Evolutionary conservation across 2,797 vertebrate genomes (phyloP).

Genomic region (Enteromius anoplus): DNA sequence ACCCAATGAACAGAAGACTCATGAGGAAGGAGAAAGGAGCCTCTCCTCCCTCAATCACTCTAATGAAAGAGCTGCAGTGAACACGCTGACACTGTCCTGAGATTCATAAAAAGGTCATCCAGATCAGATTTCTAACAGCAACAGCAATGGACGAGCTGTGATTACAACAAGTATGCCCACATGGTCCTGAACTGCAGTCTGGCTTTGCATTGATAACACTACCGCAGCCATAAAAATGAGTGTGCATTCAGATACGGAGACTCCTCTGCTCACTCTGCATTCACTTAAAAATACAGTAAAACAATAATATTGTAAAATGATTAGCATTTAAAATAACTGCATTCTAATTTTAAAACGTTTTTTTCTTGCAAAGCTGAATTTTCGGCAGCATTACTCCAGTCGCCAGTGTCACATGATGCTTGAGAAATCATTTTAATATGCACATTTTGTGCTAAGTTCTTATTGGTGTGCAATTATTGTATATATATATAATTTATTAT

Average conservation of each 20-base stretch:
- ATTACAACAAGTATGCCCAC: slow-evolving; percentile 7
- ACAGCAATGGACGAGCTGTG: slow-evolving; percentile 15
- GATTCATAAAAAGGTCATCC: slow-evolving; percentile 9
- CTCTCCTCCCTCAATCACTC: slow-evolving; percentile 11
- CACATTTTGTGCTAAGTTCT: neutral
- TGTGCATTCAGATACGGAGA: neutral
- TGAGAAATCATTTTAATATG: neutral
- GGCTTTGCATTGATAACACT: slow-evolving; percentile 5
- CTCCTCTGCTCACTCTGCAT: neutral
- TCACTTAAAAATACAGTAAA: neutral
- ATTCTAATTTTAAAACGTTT: neutral
- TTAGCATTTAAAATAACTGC: neutral
- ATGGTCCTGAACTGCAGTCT: neutral
- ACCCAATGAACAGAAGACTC: slow-evolving; percentile 5
- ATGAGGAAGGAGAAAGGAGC: neutral
- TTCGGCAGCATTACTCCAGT: neutral
- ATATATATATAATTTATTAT: too few species aligned
- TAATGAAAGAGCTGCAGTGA: neutral
- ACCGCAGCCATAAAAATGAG: neutral
- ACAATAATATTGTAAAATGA: neutral
- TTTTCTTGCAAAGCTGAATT: neutral
- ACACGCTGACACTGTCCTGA: neutral
- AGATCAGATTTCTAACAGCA: slow-evolving; percentile 21
- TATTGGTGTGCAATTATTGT: neutral
- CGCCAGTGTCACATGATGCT: neutral